phyloP scores from a whole-genome alignment of 2,113 vertebrate species.

The Girardinichthys multiradiatus region DNA sequence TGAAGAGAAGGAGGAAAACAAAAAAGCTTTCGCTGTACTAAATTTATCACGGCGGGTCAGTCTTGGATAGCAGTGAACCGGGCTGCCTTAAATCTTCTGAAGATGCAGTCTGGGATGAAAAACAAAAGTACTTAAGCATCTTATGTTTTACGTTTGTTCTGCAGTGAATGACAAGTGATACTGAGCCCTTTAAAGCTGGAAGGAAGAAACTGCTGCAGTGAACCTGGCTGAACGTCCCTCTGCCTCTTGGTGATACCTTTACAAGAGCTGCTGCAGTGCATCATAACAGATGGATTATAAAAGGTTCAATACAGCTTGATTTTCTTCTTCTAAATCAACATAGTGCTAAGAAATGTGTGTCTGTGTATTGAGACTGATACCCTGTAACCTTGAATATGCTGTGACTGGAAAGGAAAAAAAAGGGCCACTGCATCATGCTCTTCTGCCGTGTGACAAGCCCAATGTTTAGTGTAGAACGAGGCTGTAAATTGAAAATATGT shows the following conservation, averaged over 20 bases:
- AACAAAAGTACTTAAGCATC: constrained; percentile 34
- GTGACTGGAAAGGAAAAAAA: constrained; percentile 11
- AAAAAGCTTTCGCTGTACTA: constrained; percentile 34
- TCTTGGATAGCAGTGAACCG: constrained; percentile 32
- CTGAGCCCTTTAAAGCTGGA: constrained; percentile 45
- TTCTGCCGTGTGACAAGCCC: constrained; percentile 38
- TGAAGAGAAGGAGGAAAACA: constrained; percentile 16
- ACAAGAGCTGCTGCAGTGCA: constrained; percentile 21
- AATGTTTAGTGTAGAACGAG: constrained; percentile 68
- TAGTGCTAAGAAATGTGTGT: constrained; percentile 11
- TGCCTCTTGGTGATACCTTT: constrained; percentile 26
- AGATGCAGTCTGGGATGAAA: constrained; percentile 54
- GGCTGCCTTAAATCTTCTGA: constrained; percentile 48
- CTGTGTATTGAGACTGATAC: constrained; percentile 6
- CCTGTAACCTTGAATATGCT: constrained; percentile 10
- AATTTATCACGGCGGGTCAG: constrained; percentile 40
- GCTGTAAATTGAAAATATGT: constrained; percentile 66
- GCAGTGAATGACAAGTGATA: constrained; percentile 29
- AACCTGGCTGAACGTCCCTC: constrained; percentile 53
- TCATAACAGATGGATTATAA: constrained; percentile 14
- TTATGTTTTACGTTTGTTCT: constrained; percentile 23
- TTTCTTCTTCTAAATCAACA: background rate
- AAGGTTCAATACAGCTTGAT: constrained; percentile 4
- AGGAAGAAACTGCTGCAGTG: constrained; percentile 43
- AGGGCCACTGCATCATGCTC: constrained; percentile 29